Conservation (phyloP, 2,113 vertebrate genomes). For the Rynchops niger region DNA sequence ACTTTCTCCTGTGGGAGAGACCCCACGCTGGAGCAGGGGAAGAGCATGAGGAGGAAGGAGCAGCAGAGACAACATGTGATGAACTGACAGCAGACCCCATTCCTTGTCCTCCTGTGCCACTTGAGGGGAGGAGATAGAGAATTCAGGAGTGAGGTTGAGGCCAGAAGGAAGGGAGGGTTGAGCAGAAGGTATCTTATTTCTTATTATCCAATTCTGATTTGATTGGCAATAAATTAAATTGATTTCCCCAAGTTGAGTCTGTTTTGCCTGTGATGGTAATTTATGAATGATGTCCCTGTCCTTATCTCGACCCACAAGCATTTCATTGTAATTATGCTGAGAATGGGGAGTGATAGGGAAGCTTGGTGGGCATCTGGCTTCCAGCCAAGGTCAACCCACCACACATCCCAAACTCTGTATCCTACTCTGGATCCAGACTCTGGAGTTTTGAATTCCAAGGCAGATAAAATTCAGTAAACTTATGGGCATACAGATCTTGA, state of each 20-base stretch:
- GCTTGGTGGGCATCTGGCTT: not conserved
- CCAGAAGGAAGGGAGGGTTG: not conserved
- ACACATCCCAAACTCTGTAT: not conserved
- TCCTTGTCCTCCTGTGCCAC: fast-evolving
- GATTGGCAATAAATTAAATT: not conserved
- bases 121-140: not conserved
- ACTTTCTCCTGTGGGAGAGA: not conserved
- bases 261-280: not conserved
- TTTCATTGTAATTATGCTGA: not conserved
- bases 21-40: not conserved
- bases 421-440: not conserved
- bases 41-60: not conserved
- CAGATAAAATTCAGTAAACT: not conserved
- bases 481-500: not conserved
- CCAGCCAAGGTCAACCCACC: not conserved
- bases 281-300: not conserved
- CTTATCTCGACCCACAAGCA: not conserved
- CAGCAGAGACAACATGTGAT: not conserved
- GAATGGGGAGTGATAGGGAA: not conserved
- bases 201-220: not conserved
- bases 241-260: not conserved
- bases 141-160: not conserved
- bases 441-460: not conserved
- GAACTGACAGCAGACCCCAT: not conserved
- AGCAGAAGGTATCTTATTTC: not conserved